Base-by-base conservation (phyloP, 1,140 invertebrate species). In the Antheraea mylitta region DNA sequence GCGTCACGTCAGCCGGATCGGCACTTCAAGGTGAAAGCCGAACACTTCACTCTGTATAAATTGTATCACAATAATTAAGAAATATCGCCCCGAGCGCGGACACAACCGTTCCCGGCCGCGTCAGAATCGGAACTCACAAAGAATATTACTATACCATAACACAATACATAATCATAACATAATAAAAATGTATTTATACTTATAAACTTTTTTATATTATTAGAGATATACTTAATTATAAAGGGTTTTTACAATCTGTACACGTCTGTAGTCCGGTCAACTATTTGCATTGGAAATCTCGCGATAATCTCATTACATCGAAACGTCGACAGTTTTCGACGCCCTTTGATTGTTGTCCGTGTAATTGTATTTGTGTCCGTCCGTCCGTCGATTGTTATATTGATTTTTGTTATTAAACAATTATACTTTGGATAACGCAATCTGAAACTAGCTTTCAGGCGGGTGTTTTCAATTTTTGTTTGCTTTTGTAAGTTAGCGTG, bases 221-320 rank as follows among this genome's bases (percentile, higher is more conserved):
- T 30, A 30, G 22, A 2, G 22, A 30, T 4, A 30, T 30, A 30
- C 22, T 4, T 30, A 30, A 30, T 42, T 42, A 42, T 53, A 53
- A n/a, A 16, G 7, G 9, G 7, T 53, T 53, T 53, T 53, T 53
- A 53, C 13, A 53, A 2, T 16, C 16, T 13, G 45, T 53, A 13
- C 45, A 53, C 45, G 45, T 53, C 2, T 11, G 2, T 18, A 6
- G 59, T 60, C 45, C 18, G 13, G 58, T 59, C 18, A 63, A 37
- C 61, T 63, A 86, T 87, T 87, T 87, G 83, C 82, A 86, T 85
- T 85, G 79, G 77, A 79, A 85, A 87, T 82, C 83, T 53, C 74
- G 82, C 85, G 83, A 87, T 87, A 85, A 85, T 84, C 75, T 76
- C 72, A 78, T 85, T 83, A 86, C 30, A 36, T 73, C 71, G 61